Conservation (phyloP, 2,113 vertebrate species). For the Centrocercus urophasianus region DNA sequence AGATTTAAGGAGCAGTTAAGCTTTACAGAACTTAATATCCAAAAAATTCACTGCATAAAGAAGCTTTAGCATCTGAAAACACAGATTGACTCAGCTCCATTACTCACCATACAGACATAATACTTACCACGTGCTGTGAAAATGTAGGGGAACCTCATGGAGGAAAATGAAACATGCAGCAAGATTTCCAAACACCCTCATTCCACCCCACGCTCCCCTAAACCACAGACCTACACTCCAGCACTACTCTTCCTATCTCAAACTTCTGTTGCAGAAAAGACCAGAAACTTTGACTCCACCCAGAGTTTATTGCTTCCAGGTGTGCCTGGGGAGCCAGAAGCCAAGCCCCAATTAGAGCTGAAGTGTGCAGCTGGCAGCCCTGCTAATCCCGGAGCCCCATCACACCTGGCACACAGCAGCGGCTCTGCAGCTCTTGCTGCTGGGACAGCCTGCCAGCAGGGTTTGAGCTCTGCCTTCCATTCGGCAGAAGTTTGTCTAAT, state of each 20-base stretch:
- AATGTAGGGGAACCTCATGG: fast-evolving
- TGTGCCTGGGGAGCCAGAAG: fast-evolving
- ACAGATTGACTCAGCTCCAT: not conserved
- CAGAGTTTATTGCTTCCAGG: not conserved
- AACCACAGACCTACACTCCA: fast-evolving
- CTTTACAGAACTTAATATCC: not conserved
- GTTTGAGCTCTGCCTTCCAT: not conserved
- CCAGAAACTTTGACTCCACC: not conserved
- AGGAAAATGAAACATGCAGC: fast-evolving
- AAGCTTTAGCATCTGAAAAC: fast-evolving
- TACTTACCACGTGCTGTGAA: not conserved
- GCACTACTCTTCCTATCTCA: fast-evolving
- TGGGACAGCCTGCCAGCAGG: fast-evolving
- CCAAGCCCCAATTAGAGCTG: not conserved
- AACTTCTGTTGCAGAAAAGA: fast-evolving
- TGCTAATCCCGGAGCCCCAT: not conserved
- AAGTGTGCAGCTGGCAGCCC: not conserved
- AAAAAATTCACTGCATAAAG: not conserved
- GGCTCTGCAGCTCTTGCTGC: too few species aligned
- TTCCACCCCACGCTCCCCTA: not conserved
- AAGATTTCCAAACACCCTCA: not conserved
- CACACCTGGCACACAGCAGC: not conserved
- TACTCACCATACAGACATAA: not conserved
- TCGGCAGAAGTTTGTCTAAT: not conserved
- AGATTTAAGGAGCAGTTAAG: not conserved